These are phyloP conservation scores for Meteorus sp. DNA, from an alignment of 1,140 invertebrate species.

Conservation along the genomic window DNA sequence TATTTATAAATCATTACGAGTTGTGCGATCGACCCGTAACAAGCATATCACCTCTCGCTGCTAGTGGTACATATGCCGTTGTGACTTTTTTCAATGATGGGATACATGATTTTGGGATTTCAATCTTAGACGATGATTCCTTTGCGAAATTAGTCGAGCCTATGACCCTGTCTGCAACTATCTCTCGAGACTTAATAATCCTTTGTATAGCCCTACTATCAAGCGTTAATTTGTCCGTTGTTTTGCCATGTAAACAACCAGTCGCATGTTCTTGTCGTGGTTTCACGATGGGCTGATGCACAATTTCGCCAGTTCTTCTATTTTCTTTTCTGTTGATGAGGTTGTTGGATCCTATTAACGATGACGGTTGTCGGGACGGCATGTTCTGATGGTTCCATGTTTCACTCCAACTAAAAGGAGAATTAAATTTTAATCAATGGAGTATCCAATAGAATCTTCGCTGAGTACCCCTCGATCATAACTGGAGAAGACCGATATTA, in stretches of 20 bases:
- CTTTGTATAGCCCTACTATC: not conserved
- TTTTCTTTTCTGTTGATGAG: constrained; percentile 6
- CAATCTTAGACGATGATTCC: constrained; percentile 2
- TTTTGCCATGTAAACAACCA: constrained; percentile 1
- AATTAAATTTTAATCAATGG: too few species aligned
- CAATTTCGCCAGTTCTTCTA: not conserved
- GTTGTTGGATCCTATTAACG: constrained; percentile 11
- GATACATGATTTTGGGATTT: constrained; percentile 19
- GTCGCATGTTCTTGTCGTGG: constrained; percentile 3
- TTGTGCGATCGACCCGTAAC: constrained; percentile 22
- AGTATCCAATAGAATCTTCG: too few species aligned
- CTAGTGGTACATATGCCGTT: constrained; percentile 13
- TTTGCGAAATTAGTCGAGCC: constrained; percentile 1
- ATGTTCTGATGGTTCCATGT: constrained; percentile 16
- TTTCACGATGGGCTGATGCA: not conserved
- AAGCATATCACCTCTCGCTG: constrained; percentile 4
- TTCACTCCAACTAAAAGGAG: constrained; percentile 22
- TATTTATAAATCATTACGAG: constrained; percentile 18
- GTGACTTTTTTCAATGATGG: constrained; percentile 19
- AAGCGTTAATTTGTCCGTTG: not conserved
- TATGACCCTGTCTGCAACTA: not conserved
- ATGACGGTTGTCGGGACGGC: constrained; percentile 11
- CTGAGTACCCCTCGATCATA: too few species aligned
- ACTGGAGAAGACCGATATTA: not conserved
- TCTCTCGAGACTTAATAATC: constrained; percentile 3